These are phyloP conservation scores for Scyliorhinus canicula DNA, from an alignment of 2,797 vertebrate genomes.

Conservation along the genomic window DNA sequence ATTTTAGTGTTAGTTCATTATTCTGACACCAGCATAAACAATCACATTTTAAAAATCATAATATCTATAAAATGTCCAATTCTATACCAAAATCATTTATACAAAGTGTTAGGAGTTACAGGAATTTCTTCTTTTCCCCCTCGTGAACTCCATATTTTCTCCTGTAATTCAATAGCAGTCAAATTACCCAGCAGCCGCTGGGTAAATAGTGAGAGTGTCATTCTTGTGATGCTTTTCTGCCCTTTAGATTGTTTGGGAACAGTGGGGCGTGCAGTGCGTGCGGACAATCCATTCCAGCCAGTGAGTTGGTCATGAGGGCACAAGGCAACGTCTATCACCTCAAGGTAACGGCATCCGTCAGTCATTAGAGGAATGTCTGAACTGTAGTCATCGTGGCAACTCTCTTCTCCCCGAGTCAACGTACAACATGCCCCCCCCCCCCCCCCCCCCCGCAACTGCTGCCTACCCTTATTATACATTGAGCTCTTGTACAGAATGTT, in stretches of 20 bases:
- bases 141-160: neutral
- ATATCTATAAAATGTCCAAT: neutral
- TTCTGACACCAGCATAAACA: neutral
- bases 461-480: neutral
- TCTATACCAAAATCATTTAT: neutral
- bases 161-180: neutral
- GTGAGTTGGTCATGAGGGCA: constrained; percentile 96
- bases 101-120: neutral
- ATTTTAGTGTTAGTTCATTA: neutral
- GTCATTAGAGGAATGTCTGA: neutral
- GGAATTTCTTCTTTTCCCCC: neutral
- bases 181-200: neutral
- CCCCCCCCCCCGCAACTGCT: neutral
- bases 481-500: neutral
- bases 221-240: constrained; percentile 39
- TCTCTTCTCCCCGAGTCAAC: neutral
- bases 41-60: neutral
- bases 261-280: constrained; percentile 96
- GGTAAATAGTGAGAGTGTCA: neutral
- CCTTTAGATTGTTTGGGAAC: constrained; percentile 95
- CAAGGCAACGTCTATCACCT: constrained; percentile 99
- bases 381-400: neutral
- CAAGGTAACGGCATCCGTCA: constrained; percentile 66
- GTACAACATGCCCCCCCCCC: no score
- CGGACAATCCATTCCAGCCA: constrained; percentile 95